Evolutionary conservation across 2,113 vertebrate species (phyloP).

Genomic region (Illadopsis cleaveri): DNA sequence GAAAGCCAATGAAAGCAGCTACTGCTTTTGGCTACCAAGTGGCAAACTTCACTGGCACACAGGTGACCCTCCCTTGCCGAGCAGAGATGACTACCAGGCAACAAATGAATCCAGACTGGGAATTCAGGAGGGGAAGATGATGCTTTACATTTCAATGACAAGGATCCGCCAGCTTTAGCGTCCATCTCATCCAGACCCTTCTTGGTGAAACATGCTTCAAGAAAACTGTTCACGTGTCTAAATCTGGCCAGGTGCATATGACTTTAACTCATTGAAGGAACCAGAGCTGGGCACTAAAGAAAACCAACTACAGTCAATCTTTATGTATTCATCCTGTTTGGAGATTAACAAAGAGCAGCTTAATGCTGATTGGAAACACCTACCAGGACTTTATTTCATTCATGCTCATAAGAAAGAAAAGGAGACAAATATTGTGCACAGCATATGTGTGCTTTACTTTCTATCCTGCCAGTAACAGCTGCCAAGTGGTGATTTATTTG

Average conservation of each 20-base stretch:
- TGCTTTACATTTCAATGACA: background rate
- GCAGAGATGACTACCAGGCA: background rate
- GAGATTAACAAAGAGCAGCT: background rate
- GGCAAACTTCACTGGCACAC: background rate
- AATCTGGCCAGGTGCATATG: background rate
- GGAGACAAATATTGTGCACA: background rate
- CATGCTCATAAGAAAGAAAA: background rate
- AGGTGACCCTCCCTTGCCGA: fast-evolving
- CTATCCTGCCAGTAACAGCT: conserved; percentile 54
- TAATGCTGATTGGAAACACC: background rate
- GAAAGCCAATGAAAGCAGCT: background rate
- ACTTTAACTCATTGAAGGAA: background rate
- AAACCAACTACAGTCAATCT: background rate
- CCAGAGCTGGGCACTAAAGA: background rate
- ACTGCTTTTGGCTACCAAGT: background rate
- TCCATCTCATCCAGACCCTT: background rate
- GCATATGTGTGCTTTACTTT: conserved; percentile 34
- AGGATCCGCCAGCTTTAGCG: background rate
- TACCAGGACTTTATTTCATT: background rate
- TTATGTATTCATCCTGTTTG: background rate
- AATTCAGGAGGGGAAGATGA: background rate
- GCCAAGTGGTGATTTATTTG: conserved; percentile 55
- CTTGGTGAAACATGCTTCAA: background rate
- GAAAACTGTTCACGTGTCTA: background rate
- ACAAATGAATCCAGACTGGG: background rate